These are phyloP conservation scores for Lerista edwardsae DNA, from an alignment of 2,797 vertebrate species.

Conservation along the genomic window DNA sequence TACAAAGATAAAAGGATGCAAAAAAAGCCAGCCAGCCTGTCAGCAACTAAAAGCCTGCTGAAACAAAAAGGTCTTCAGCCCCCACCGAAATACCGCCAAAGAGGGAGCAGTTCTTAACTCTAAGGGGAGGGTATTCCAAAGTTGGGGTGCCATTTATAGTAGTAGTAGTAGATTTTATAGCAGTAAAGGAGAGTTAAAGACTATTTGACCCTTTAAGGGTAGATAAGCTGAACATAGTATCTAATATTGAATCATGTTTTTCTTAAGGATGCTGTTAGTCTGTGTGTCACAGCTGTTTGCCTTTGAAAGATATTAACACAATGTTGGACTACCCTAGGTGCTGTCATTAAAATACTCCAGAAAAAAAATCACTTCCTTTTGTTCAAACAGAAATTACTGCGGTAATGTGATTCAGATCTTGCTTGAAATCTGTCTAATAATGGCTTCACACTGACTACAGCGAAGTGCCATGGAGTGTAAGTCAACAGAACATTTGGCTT, in stretches of 20 bases:
- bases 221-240: neutral
- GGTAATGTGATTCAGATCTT: slow-evolving; percentile 17
- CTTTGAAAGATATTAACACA: slow-evolving; percentile 34
- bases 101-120: too few species aligned
- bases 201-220: neutral
- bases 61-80: too few species aligned
- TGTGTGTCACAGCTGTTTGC: neutral
- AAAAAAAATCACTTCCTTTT: slow-evolving; percentile 8
- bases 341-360: slow-evolving; percentile 30
- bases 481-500: slow-evolving; percentile 29
- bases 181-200: neutral
- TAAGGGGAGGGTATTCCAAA: too few species aligned
- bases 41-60: too few species aligned
- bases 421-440: slow-evolving; percentile 23
- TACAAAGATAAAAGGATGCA: too few species aligned
- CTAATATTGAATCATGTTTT: neutral
- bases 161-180: neutral
- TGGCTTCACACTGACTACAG: slow-evolving; percentile 2
- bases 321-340: slow-evolving; percentile 16
- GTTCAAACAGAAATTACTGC: slow-evolving; percentile 34
- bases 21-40: too few species aligned
- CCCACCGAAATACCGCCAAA: too few species aligned
- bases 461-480: slow-evolving; percentile 13
- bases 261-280: neutral
- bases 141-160: too few species aligned